Percentiles rank a stretch among this genome's conserved stretches.
phyloP scores from a whole-genome alignment of 2,888 invertebrate genomes.

The Pammene fasciana region DNA sequence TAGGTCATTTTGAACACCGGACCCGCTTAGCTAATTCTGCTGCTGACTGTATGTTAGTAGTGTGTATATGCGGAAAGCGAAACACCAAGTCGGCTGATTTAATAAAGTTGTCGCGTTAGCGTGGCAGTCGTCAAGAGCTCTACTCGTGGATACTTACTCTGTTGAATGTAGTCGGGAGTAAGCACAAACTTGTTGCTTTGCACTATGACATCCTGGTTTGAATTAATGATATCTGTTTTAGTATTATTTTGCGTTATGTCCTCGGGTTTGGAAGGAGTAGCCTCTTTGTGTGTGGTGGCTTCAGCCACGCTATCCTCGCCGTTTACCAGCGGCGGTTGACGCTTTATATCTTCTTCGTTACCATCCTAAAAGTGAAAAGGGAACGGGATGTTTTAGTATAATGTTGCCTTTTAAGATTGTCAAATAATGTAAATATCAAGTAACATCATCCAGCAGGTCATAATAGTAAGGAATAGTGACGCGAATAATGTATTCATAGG shows the following conservation, averaged over 20 bases:
- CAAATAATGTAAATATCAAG: neutral
- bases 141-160: slow-evolving; percentile 89
- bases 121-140: neutral
- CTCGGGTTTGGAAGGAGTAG: slow-evolving; percentile 70
- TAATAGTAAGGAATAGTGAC: neutral
- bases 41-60: no score
- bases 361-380: slow-evolving; percentile 66
- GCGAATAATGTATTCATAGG: no score
- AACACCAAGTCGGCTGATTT: neutral
- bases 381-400: slow-evolving; percentile 36
- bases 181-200: slow-evolving; percentile 88
- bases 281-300: slow-evolving; percentile 69
- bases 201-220: slow-evolving; percentile 55
- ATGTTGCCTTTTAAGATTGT: neutral
- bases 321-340: slow-evolving; percentile 67
- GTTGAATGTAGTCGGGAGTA: slow-evolving; percentile 96
- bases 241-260: slow-evolving; percentile 71
- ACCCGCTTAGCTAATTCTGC: no score
- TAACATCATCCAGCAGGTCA: neutral
- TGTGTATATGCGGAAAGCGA: neutral
- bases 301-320: slow-evolving; percentile 76
- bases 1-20: no score
- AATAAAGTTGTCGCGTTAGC: neutral
- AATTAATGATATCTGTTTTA: slow-evolving; percentile 72
- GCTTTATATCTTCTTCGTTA: slow-evolving; percentile 69